These are phyloP conservation scores for Corythaixoides concolor DNA, from an alignment of 2,113 vertebrate genomes.

Conservation along the genomic window DNA sequence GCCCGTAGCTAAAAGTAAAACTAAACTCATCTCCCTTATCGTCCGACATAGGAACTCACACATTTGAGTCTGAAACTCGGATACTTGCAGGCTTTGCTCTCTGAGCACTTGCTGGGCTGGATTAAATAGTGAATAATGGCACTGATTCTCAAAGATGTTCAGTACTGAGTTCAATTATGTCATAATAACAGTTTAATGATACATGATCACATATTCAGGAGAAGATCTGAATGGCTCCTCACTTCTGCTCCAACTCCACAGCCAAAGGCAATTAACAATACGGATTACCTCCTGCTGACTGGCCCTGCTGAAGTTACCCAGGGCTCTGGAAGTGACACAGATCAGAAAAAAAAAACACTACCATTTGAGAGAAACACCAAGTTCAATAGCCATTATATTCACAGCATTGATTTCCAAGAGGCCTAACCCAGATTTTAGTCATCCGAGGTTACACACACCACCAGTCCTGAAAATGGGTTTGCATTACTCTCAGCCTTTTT, in stretches of 20 bases:
- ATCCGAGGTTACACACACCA: neutral
- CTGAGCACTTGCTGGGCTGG: neutral
- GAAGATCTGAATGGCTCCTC: neutral
- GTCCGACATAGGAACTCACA: neutral
- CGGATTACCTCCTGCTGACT: neutral
- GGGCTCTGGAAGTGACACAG: neutral
- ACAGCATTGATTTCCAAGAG: constrained; percentile 24
- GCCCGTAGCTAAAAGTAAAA: neutral
- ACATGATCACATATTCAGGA: neutral
- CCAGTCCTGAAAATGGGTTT: neutral
- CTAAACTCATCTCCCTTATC: neutral
- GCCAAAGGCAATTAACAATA: neutral
- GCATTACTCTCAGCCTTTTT: neutral
- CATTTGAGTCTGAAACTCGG: neutral
- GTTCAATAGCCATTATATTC: constrained; percentile 42
- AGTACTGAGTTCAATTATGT: neutral
- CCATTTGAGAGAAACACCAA: neutral
- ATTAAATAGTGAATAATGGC: neutral
- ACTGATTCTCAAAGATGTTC: neutral
- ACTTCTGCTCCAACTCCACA: neutral
- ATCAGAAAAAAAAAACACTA: neutral
- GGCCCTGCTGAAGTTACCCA: neutral
- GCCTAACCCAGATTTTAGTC: constrained; percentile 47
- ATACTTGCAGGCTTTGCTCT: neutral
- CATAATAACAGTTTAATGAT: neutral